phyloP scores from a whole-genome alignment of 2,888 invertebrate genomes.

The Trachelus troglodyta region DNA sequence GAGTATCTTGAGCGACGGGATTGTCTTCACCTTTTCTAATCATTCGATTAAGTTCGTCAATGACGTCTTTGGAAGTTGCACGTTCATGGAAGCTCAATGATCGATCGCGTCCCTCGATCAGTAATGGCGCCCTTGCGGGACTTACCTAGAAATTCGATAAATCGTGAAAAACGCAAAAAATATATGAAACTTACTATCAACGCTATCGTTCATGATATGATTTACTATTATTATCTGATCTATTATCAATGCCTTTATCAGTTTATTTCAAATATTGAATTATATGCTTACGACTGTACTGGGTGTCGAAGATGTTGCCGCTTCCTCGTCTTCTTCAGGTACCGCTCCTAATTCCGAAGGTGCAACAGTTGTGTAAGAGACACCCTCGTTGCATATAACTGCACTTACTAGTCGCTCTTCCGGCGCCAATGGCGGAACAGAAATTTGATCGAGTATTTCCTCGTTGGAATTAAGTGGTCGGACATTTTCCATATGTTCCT shows the following conservation, averaged over 20 bases:
- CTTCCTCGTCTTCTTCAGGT: constrained; percentile 74
- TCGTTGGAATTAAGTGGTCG: constrained; percentile 43
- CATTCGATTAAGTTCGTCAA: constrained; percentile 79
- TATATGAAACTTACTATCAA: too few relatives aligned
- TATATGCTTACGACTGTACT: constrained; percentile 74
- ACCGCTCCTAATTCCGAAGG: constrained; percentile 70
- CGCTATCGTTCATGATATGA: too few relatives aligned
- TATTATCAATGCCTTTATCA: too few relatives aligned
- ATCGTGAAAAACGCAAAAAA: too few relatives aligned
- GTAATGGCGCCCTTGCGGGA: constrained; percentile 53
- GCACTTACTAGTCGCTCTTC: constrained; percentile 58
- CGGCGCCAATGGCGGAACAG: constrained; percentile 65
- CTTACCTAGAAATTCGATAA: constrained; percentile 46
- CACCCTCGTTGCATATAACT: constrained; percentile 48
- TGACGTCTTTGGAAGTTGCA: constrained; percentile 81
- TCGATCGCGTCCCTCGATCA: constrained; percentile 65
- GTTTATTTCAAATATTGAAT: too few relatives aligned
- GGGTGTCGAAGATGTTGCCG: constrained; percentile 75
- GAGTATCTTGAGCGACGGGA: constrained; percentile 45
- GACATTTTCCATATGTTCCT: constrained; percentile 34
- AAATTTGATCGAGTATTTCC: constrained; percentile 55
- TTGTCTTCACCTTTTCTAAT: constrained; percentile 71
- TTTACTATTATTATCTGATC: too few relatives aligned
- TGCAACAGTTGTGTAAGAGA: constrained; percentile 48
- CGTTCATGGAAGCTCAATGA: constrained; percentile 79